Base-by-base conservation (phyloP, 2,888 invertebrate genomes). In the Schizaphis graminum region DNA sequence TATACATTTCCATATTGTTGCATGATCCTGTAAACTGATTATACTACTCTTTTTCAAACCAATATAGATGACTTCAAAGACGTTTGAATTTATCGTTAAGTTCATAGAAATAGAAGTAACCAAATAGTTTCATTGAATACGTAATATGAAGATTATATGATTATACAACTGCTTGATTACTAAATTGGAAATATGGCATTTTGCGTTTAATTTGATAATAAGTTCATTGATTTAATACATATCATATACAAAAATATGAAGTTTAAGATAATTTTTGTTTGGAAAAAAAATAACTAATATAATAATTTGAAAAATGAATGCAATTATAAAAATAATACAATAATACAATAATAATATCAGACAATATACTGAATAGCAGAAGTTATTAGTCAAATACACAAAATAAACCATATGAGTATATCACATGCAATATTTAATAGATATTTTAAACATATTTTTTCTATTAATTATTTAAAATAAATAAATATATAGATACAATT, bases 201-300 rank as follows among this genome's bases (percentile, higher is more conserved):
- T n/a, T 67, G 16, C n/a, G 13, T n/a, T 67, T 16, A 16, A 67
- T 67, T 67, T 16, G 13, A n/a, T 16, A 67, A 16, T 41, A n/a
- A n/a, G n/a, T n/a, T n/a, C n/a, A n/a, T 47, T 47, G 7, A 8
- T 47, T 67, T n/a, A 67, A 0, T n/a, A 5, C 1, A 67, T 3
- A n/a, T 1, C n/a, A 67, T n/a, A 1, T 5, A 16, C n/a, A 1
- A 67, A 1, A 67, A 67, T n/a, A 16, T n/a, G 0, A 13, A 0
- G 8, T 16, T 67, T 1, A 16, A n/a, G n/a, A 67, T n/a, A 16
- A 5, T n/a, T n/a, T n/a, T n/a, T n/a, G 61, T 61, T n/a, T 61
- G 11, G 13, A n/a, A 28, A n/a, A n/a, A 0, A 26, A 57, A 24
- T 24, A 11, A 11, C 13, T 49, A 49, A 49, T 49, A 49, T 13